Evolutionary conservation across 2,888 invertebrate species (phyloP), one percentile per base, ranked within the genome.

Genomic region (Tridacna gigas): DNA sequence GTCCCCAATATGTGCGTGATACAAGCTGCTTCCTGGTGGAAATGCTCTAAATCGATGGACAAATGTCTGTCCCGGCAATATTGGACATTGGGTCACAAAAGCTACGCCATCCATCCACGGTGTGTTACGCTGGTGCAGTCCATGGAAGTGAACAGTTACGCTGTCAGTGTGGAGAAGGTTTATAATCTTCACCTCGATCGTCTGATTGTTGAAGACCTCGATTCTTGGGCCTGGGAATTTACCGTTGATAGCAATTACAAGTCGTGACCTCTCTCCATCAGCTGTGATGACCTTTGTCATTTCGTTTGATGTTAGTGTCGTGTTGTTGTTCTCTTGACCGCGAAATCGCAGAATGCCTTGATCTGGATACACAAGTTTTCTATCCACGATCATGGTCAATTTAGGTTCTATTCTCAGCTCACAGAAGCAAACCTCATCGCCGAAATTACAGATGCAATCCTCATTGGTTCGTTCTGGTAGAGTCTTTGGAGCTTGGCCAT

Each of bases 31-130:
- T 1, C 91, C 91, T 1, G 80, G 75, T 18, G 89, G 90, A 20
- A 75, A 76, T 4, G 88, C 89, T 13, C 74, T 84, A 74, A 91
- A 91, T 20, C 80, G 69, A 71, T 92, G 91, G 18, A 88, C 89
- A 78, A 91, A 92, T 0, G 77, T 80, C 48, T 89, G 88, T 0
- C 87, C 86, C 2, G 91, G 90, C 0, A 82, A 74, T n/a, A 92
- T 90, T 3, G 92, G 91, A 74, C 92, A 92, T 73, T 92, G 92
- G 12, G 91, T 89, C 65, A 92, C 79, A 47, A 80, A 88, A 0
- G 90, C 86, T 0, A 89, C 90, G 0, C 92, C 92, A 79, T 92
- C 92, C 86, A 90, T 89, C 86, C 86, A 91, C 0, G 89, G 86
- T 3, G 89, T 88, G 25, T 81, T 82, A 45, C 56, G 80, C 77